phyloP scores from a whole-genome alignment of 2,888 invertebrate genomes.

The Gymnoscelis rufifasciata region DNA sequence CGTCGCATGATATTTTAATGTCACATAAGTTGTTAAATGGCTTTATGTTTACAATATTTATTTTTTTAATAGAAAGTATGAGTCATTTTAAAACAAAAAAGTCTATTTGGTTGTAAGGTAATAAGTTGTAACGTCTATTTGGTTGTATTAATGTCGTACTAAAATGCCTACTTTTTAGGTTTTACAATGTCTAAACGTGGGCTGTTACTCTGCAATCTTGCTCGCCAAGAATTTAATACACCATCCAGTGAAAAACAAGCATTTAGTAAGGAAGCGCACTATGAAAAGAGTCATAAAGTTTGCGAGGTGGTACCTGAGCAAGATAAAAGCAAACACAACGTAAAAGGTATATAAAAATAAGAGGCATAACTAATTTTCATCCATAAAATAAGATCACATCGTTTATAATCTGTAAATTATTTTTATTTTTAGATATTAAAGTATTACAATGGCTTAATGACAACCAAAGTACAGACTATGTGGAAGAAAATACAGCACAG shows the following conservation, averaged over 20 bases:
- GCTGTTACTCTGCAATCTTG: slow-evolving; percentile 8
- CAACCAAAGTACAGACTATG: slow-evolving; percentile 5
- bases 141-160: slow-evolving; percentile 2
- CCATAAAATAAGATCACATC: background rate
- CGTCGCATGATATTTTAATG: slow-evolving; percentile 1
- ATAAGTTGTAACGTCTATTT: slow-evolving; percentile 1
- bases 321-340: slow-evolving; percentile 12
- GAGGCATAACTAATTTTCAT: slow-evolving; percentile 4
- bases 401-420: slow-evolving; percentile 4
- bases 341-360: slow-evolving; percentile 5
- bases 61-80: slow-evolving; percentile 3
- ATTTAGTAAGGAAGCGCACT: slow-evolving; percentile 3
- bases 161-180: slow-evolving; percentile 7
- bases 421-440: slow-evolving; percentile 9
- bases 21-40: slow-evolving; percentile 7
- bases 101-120: slow-evolving; percentile 3
- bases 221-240: slow-evolving; percentile 12
- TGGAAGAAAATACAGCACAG: slow-evolving; percentile 2
- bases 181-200: slow-evolving; percentile 6
- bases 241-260: slow-evolving; percentile 10
- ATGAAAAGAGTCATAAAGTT: slow-evolving; percentile 7
- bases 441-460: slow-evolving; percentile 13
- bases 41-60: slow-evolving; percentile 4
- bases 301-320: background rate
- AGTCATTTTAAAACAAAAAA: slow-evolving; percentile 7